These are phyloP conservation scores for Pygoscelis adeliae DNA, from an alignment of 2,113 vertebrate genomes.

Conservation along the genomic window DNA sequence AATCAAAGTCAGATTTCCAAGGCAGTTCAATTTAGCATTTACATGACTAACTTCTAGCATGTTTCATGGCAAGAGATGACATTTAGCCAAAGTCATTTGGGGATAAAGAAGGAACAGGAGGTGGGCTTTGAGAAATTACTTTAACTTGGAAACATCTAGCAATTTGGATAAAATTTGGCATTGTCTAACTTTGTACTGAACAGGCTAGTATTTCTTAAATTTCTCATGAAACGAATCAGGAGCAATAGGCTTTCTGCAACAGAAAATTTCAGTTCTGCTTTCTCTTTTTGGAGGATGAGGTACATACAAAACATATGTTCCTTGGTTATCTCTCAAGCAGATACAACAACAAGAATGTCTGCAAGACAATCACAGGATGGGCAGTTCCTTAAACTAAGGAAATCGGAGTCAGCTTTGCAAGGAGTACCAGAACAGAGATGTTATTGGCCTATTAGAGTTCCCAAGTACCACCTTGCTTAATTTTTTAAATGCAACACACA, in stretches of 20 bases:
- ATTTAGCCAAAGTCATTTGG: not conserved
- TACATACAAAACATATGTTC: not conserved
- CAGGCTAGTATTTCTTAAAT: not conserved
- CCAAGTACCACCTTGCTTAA: not conserved
- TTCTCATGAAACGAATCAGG: fast-evolving
- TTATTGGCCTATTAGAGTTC: not conserved
- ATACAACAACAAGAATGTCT: not conserved
- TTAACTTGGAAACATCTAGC: not conserved
- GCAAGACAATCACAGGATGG: not conserved
- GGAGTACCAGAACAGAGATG: not conserved
- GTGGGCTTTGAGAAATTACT: not conserved
- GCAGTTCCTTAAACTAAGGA: not conserved
- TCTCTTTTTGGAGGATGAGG: not conserved
- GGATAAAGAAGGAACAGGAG: not conserved
- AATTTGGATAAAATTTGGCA: not conserved
- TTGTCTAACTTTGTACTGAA: not conserved
- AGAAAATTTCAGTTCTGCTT: not conserved
- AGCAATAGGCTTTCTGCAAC: not conserved
- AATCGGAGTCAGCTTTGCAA: not conserved
- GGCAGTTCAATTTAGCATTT: not conserved
- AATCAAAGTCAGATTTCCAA: not conserved
- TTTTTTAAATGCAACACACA: not conserved
- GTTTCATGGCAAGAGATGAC: not conserved
- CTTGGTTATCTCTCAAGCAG: not conserved
- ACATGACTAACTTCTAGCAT: not conserved